Evolutionary conservation across 2,888 invertebrate genomes (phyloP).

Genomic region (Lordiphosa andalusiaca): DNA sequence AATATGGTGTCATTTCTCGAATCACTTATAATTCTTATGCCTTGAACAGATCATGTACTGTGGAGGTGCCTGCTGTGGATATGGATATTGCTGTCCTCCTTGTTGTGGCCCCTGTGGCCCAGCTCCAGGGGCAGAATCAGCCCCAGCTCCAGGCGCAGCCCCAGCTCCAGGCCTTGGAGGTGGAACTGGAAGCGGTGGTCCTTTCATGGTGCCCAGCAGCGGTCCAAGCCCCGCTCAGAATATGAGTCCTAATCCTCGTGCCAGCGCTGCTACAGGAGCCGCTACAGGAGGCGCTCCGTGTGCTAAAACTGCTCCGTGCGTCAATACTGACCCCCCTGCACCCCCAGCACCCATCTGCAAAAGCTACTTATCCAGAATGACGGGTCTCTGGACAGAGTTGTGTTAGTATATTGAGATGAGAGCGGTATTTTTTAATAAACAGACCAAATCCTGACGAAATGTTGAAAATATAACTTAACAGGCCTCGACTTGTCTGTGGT

Average conservation of each 20-base stretch:
- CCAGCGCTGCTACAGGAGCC: no score
- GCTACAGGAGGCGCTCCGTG: no score
- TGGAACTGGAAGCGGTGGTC: background rate
- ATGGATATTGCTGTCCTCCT: slow-evolving; percentile 12
- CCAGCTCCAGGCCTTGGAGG: no score
- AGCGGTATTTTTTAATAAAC: no score
- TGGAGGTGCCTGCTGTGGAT: slow-evolving; percentile 42
- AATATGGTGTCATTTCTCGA: background rate
- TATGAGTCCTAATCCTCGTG: no score
- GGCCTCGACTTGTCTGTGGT: background rate
- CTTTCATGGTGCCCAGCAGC: slow-evolving; percentile 1
- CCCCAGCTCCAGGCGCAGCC: no score
- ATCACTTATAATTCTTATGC: background rate
- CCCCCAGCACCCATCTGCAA: background rate
- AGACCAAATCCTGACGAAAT: no score
- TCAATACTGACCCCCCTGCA: no score
- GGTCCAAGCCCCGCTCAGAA: background rate
- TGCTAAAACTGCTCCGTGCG: no score
- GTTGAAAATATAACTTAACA: background rate
- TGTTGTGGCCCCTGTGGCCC: slow-evolving; percentile 55
- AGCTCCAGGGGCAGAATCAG: background rate
- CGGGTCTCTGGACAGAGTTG: slow-evolving; percentile 9
- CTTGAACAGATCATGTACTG: slow-evolving; percentile 49
- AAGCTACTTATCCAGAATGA: slow-evolving; percentile 4
- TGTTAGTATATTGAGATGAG: background rate